Evolutionary conservation across 2,888 invertebrate genomes (phyloP), one percentile per base, ranked within the genome.

Genomic region (Koerneria pararmatus): DNA sequence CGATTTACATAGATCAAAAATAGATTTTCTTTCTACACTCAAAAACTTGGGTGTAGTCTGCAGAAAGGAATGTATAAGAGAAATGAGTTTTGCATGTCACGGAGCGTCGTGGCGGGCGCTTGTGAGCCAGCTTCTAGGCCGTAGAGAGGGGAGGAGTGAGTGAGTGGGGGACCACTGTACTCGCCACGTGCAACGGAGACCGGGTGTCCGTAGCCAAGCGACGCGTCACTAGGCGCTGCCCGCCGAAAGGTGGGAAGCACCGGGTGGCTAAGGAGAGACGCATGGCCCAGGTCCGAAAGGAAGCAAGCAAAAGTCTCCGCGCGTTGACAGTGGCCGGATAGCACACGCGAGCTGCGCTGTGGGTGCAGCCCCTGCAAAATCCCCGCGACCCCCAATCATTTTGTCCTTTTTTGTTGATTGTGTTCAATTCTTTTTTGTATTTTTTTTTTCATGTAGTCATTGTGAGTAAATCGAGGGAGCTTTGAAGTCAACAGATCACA

Each of bases 231-330:
- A 74, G 72, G 72, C 72, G 66, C 46, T 68, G 62, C 64, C 65
- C 61, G 66, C 62, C 72, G 71, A 69, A 74, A 61, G 73, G 64
- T 41, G 59, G 63, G 58, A 48, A 66, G 69, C 69, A 71, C 73
- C 70, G 71, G 74, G 73, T 68, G 74, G 63, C 71, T 71, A 77
- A 77, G 74, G 77, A 76, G 76, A 63, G 71, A 74, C 70, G 74
- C 65, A 74, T 65, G 77, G 77, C 75, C 75, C 74, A 76, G 77
- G 77, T 71, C 77, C 76, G 74, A 70, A 74, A 76, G 76, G 77
- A 71, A 77, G 76, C 76, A 77, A 74, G 76, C 74, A 74, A 72
- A 77, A 78, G 70, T 73, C 70, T 67, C 74, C 75, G 77, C 77
- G 74, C 72, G 74, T 74, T 72, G 73, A 69, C 75, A 76, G 74